These are phyloP conservation scores for Cantharis flavilabris DNA, from an alignment of 2,888 invertebrate genomes.

Conservation along the genomic window DNA sequence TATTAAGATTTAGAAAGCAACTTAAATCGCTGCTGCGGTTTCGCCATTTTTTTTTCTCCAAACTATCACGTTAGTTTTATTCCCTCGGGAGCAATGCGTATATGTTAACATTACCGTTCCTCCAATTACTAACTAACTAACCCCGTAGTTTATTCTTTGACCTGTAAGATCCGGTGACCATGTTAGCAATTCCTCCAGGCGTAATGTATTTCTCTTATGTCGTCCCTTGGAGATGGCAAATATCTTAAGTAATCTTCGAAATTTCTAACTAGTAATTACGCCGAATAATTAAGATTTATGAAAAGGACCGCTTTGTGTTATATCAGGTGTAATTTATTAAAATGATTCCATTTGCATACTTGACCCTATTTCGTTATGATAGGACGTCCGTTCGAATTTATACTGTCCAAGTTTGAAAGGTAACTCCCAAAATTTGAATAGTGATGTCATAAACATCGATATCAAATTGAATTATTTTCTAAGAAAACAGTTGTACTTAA, in stretches of 20 bases:
- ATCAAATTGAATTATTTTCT: slow-evolving; percentile 33
- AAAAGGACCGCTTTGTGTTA: not conserved
- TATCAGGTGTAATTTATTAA: slow-evolving; percentile 50
- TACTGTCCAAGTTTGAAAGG: slow-evolving; percentile 47
- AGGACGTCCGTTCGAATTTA: slow-evolving; percentile 51
- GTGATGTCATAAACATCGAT: slow-evolving; percentile 34
- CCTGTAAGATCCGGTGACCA: slow-evolving; percentile 52
- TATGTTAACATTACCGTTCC: slow-evolving; percentile 44
- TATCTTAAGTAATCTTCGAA: slow-evolving; percentile 22
- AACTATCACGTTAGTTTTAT: slow-evolving; percentile 24
- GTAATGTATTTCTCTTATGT: slow-evolving; percentile 54
- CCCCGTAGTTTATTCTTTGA: slow-evolving; percentile 51
- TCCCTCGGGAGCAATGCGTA: slow-evolving; percentile 40
- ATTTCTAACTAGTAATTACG: slow-evolving; percentile 16
- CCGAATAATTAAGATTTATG: not conserved
- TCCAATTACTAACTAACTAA: slow-evolving; percentile 48
- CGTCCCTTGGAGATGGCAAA: slow-evolving; percentile 34
- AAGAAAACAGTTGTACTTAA: slow-evolving; percentile 43
- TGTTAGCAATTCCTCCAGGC: slow-evolving; percentile 54
- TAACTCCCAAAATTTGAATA: slow-evolving; percentile 43
- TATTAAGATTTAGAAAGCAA: not conserved
- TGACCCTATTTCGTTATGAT: slow-evolving; percentile 54
- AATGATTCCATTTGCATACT: slow-evolving; percentile 52
- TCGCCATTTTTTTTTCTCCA: slow-evolving; percentile 5
- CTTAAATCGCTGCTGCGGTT: not conserved